Conservation (phyloP, 2,888 invertebrate species). For the Rhogogaster chlorosoma region DNA sequence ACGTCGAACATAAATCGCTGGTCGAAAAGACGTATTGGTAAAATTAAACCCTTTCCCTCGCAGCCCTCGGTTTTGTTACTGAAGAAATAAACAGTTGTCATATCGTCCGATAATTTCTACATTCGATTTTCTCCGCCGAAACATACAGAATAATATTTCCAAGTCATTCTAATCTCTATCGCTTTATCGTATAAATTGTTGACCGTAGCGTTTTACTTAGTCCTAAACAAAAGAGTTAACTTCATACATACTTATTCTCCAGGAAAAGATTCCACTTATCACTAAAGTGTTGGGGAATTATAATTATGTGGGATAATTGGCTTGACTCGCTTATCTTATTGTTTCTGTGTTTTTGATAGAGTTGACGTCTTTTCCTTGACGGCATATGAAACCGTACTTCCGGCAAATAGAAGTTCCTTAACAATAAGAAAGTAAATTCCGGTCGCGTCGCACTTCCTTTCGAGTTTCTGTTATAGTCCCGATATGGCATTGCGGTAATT, state of each 20-base stretch:
- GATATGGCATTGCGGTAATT: neutral
- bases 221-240: neutral
- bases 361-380: neutral
- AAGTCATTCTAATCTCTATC: neutral
- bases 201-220: neutral
- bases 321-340: neutral
- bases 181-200: neutral
- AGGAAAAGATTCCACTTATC: neutral
- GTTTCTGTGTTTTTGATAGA: neutral
- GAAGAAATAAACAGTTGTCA: neutral
- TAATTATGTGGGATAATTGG: neutral
- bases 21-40: neutral
- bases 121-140: neutral
- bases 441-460: neutral
- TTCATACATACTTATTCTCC: neutral
- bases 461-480: neutral
- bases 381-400: neutral
- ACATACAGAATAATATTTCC: neutral
- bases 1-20: too few species aligned
- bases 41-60: neutral
- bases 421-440: neutral
- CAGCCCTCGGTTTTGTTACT: neutral
- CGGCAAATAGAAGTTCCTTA: neutral
- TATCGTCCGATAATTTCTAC: neutral
- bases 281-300: neutral